Evolutionary conservation across 2,888 invertebrate species (phyloP), one percentile per base, ranked within the genome.

Genomic region (Marasmarcha lunaedactyla): DNA sequence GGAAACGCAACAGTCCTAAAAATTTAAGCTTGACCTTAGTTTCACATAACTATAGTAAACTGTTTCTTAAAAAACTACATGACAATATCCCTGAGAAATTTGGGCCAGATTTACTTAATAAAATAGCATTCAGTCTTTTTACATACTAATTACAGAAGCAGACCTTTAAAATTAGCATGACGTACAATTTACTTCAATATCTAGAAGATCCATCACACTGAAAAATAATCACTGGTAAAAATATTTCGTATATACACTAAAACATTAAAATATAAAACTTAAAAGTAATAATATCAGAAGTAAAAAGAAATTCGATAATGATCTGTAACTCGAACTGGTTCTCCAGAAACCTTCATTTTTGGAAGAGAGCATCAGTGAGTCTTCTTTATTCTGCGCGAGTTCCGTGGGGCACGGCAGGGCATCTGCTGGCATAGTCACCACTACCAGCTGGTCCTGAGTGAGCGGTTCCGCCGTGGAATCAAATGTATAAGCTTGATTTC

Each of bases 341-440:
- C 60, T 61, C 78, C 78, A 77, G 43, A 63, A 79, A 38, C 53
- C 71, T 52, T 78, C 71, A 9, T 76, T 74, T 55, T 78, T 76
- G 1, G 81, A 74, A 1, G 77, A 79, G 0, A 81, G 57, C 79
- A 83, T 81, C 13, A 78, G 46, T 0, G 81, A 77, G 41, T 77
- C 81, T 57, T 79, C 76, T 1, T 71, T 66, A 35, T 72, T 77
- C 41, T 65, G 69, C 1, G 57, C 47, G 9, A 66, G 36, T 42
- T 71, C 63, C 33, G 59, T 62, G 2, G 67, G 63, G 43, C 81
- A 83, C 10, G 67, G 69, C 35, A 83, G 47, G 4, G 59, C 49
- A 41, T 78, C 72, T 10, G 65, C 10, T 3, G 74, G 58, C 45
- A 79, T 57, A 43, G 71, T 68, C 1, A 74, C 59, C 27, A 79